A percentile compares a stretch with the other conserved stretches of the same genome.
These are phyloP conservation scores for Eupithecia exiguata DNA, from an alignment of 2,888 invertebrate species.

Conservation along the genomic window DNA sequence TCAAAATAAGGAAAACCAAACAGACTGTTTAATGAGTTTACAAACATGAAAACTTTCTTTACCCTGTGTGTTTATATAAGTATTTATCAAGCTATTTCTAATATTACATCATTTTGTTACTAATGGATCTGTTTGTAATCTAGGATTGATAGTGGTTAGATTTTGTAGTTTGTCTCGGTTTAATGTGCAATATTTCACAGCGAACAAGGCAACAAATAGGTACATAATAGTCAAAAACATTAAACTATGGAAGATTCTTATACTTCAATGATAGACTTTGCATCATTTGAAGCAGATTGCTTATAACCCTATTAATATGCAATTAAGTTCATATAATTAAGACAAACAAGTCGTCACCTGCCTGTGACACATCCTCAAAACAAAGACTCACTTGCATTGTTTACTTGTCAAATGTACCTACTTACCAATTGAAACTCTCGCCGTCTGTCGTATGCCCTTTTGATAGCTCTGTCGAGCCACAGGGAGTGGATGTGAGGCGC, in stretches of 20 bases:
- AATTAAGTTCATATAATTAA: conserved; percentile 26
- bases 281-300: conserved; percentile 26
- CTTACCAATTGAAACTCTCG: conserved; percentile 98
- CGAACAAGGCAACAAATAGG: neutral
- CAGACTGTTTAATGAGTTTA: conserved; percentile 4
- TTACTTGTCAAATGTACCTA: conserved; percentile 62
- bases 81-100: neutral
- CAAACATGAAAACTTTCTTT: conserved; percentile 16
- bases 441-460: conserved; percentile 95
- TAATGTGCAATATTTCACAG: neutral
- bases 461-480: conserved; percentile 96
- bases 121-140: neutral
- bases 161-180: neutral
- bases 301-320: conserved; percentile 33
- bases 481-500: conserved; percentile 92
- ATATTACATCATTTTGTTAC: neutral
- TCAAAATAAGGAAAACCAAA: conserved; percentile 30
- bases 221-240: neutral
- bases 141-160: neutral
- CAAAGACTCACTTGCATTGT: conserved; percentile 49
- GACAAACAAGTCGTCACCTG: conserved; percentile 37
- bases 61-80: neutral
- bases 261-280: conserved; percentile 4
- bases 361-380: conserved; percentile 25
- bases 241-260: conserved; percentile 23